Conservation (phyloP, 1,140 invertebrate genomes). For the Sitophilus oryzae region DNA sequence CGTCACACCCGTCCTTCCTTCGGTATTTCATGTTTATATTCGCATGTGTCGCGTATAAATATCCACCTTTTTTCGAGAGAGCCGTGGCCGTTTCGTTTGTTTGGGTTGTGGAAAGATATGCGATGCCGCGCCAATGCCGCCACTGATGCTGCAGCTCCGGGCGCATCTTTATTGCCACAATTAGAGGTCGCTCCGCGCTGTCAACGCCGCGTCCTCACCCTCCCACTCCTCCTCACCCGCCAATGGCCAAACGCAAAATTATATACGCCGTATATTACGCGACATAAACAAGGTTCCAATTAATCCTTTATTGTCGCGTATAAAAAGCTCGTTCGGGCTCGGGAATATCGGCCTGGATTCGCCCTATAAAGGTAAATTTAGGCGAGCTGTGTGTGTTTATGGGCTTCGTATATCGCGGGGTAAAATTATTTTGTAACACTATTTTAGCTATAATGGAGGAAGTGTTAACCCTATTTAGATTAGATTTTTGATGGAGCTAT, state of each 20-base stretch:
- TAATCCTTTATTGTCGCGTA: slow-evolving; percentile 18
- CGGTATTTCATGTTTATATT: slow-evolving; percentile 44
- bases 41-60: slow-evolving; percentile 33
- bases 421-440: no score
- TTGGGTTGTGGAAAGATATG: slow-evolving; percentile 35
- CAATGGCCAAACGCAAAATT: slow-evolving; percentile 22
- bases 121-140: no score
- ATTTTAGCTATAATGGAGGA: no score
- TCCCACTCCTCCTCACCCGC: no score
- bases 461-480: no score
- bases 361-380: background rate
- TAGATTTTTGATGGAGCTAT: no score
- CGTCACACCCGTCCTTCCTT: slow-evolving; percentile 37
- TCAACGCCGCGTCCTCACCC: slow-evolving; percentile 13
- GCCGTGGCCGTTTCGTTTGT: slow-evolving; percentile 24
- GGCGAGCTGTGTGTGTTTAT: no score
- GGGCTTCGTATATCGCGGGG: no score
- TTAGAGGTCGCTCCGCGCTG: slow-evolving; percentile 30
- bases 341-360: slow-evolving; percentile 1
- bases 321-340: slow-evolving; percentile 5
- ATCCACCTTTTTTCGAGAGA: slow-evolving; percentile 28
- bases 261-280: slow-evolving; percentile 18
- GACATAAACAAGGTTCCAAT: slow-evolving; percentile 26
- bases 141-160: no score
- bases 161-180: slow-evolving; percentile 38